These are phyloP conservation scores for Candoia aspera DNA, from an alignment of 2,113 vertebrate species.

Conservation along the genomic window DNA sequence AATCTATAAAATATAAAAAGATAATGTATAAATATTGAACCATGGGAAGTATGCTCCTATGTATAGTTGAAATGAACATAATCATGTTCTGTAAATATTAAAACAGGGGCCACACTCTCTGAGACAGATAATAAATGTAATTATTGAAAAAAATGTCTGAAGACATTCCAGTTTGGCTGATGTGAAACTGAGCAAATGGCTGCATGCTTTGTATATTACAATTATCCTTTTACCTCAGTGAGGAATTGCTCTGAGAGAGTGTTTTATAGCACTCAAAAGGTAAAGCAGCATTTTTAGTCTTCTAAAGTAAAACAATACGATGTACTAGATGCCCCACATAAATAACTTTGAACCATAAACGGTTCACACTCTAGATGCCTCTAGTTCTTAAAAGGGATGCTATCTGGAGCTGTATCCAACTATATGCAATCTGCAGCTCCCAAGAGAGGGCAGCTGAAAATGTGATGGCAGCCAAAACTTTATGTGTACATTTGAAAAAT, in stretches of 20 bases:
- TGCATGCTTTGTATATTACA: constrained; percentile 3
- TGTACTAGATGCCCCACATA: neutral
- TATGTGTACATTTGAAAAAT: neutral
- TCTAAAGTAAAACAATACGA: constrained; percentile 9
- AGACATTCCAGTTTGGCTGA: neutral
- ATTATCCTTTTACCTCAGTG: constrained; percentile 21
- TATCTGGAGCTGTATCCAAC: neutral
- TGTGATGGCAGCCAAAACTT: neutral
- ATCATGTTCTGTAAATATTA: neutral
- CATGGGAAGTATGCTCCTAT: neutral
- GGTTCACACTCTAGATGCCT: neutral
- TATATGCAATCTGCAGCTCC: neutral
- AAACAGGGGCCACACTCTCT: neutral
- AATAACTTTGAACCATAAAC: constrained; percentile 24
- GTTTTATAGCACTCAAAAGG: constrained; percentile 13
- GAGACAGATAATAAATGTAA: neutral
- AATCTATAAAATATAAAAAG: neutral
- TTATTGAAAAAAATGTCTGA: neutral
- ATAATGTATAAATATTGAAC: neutral
- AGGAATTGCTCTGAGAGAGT: constrained; percentile 15
- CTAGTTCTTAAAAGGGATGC: neutral
- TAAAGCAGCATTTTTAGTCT: constrained; percentile 6
- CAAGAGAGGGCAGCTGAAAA: neutral
- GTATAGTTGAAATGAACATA: constrained; percentile 31
- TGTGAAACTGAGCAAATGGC: neutral